Conservation (phyloP, 1,140 invertebrate species). For the Heliothis subflexa region DNA sequence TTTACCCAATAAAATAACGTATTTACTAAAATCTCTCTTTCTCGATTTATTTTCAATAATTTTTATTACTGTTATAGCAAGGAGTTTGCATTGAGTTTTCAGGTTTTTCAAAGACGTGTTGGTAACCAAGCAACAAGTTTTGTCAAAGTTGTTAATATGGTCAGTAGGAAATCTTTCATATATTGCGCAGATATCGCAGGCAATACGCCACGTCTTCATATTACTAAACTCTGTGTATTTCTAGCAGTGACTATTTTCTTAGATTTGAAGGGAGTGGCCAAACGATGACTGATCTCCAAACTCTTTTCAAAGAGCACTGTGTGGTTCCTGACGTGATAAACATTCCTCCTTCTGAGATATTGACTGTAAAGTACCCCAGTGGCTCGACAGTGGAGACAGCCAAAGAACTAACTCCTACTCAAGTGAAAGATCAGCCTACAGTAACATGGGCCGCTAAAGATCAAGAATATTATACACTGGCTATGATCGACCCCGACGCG, state of each 20-base stretch:
- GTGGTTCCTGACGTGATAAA: constrained; percentile 76
- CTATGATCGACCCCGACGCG: constrained; percentile 96
- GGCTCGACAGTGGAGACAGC: constrained; percentile 63
- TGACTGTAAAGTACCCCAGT: constrained; percentile 67
- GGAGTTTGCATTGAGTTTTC: no score
- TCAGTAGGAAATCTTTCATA: neutral
- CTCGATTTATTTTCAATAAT: no score
- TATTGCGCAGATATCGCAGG: neutral
- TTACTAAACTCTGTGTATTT: neutral
- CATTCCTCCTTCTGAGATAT: constrained; percentile 68
- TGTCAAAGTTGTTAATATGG: constrained; percentile 21
- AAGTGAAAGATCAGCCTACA: constrained; percentile 76
- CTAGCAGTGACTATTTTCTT: neutral
- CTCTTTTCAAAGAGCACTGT: constrained; percentile 72
- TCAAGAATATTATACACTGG: constrained; percentile 90
- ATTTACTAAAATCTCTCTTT: no score
- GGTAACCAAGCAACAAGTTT: constrained; percentile 10
- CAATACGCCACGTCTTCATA: neutral
- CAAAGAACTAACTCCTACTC: constrained; percentile 75
- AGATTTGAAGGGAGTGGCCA: constrained; percentile 6
- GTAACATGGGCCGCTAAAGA: constrained; percentile 79
- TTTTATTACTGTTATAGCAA: no score
- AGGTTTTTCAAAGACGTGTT: neutral
- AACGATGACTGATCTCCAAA: constrained; percentile 70
- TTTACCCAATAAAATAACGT: no score